These are phyloP conservation scores for Botia kubotai DNA, from an alignment of 2,797 vertebrate species.

Conservation along the genomic window DNA sequence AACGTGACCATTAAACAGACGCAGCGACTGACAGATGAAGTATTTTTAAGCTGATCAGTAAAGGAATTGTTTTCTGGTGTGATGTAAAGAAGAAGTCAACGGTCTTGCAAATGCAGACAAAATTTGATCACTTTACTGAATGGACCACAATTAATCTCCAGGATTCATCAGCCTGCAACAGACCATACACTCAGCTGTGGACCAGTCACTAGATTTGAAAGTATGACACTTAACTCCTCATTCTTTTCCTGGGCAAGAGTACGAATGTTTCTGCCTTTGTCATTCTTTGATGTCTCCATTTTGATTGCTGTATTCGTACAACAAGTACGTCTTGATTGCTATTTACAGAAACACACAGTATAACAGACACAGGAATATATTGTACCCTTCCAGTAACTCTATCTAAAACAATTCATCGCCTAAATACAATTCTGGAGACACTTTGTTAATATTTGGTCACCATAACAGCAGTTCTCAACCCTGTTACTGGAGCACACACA, in stretches of 20 bases:
- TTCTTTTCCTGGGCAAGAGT: neutral
- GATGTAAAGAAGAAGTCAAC: slow-evolving; percentile 18
- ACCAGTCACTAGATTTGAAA: slow-evolving; percentile 32
- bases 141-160: slow-evolving; percentile 41
- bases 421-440: neutral
- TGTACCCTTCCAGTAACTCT: no score
- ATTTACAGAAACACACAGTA: no score
- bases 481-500: no score
- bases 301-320: neutral
- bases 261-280: no score
- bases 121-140: slow-evolving; percentile 36
- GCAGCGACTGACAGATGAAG: neutral
- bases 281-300: neutral
- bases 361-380: no score
- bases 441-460: neutral
- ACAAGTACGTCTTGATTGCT: no score
- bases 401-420: no score
- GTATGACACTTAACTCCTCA: neutral
- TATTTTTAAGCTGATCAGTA: slow-evolving; percentile 17
- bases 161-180: slow-evolving; percentile 39
- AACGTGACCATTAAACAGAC: no score
- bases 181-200: slow-evolving; percentile 21
- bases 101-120: slow-evolving; percentile 8
- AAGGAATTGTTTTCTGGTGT: slow-evolving; percentile 15
- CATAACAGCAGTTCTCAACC: neutral